Percentiles rank a stretch among this genome's conserved stretches.
Conservation (phyloP, 2,113 vertebrate genomes). For the Microtus pennsylvanicus region DNA sequence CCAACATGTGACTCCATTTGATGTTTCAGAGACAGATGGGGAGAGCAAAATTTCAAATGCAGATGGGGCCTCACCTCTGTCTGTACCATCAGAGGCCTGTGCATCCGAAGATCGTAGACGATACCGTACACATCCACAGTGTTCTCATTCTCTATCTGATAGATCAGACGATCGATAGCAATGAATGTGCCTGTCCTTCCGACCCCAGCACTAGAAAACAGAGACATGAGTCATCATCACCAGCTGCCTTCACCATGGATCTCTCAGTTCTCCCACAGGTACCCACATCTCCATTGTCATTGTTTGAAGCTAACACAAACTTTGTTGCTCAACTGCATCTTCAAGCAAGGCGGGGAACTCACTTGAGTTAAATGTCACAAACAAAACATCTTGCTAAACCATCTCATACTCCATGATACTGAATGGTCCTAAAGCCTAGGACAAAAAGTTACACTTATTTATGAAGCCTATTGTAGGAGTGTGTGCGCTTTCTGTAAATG, state of each 20-base stretch:
- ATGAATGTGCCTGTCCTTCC: slow-evolving; percentile 98
- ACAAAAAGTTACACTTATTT: background rate
- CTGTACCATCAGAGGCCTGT: slow-evolving; percentile 96
- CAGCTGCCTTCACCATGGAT: rapidly evolving
- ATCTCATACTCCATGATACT: background rate
- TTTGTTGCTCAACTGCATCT: background rate
- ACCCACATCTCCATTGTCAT: background rate
- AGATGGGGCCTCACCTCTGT: slow-evolving; percentile 91
- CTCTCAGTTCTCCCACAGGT: background rate
- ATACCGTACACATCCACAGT: slow-evolving; percentile 93
- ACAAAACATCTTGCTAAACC: background rate
- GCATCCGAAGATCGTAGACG: slow-evolving; percentile 95
- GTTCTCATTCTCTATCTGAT: slow-evolving; percentile 95
- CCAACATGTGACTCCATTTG: background rate
- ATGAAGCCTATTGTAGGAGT: background rate
- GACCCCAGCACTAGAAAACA: slow-evolving; percentile 92
- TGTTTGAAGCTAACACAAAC: background rate
- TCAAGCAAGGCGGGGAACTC: background rate
- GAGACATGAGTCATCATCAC: rapidly evolving
- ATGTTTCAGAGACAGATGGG: rapidly evolving
- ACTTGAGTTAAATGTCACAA: background rate
- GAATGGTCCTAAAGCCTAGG: background rate
- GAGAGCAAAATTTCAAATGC: rapidly evolving
- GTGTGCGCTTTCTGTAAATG: background rate
- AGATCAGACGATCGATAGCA: slow-evolving; percentile 94